phyloP scores from a whole-genome alignment of 1,140 invertebrate species.

The Papilio aristodemus region DNA sequence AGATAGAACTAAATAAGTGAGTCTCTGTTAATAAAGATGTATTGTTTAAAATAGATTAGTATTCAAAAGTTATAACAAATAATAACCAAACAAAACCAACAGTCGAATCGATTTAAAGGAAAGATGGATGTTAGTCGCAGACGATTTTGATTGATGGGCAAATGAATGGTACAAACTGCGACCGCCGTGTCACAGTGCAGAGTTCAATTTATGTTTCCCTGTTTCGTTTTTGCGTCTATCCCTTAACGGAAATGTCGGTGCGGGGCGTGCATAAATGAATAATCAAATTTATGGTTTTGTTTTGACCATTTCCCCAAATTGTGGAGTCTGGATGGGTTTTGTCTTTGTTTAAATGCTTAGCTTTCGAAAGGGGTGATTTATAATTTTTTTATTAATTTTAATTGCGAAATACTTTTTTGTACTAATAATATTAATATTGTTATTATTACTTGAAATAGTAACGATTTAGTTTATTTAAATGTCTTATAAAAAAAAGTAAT shows the following conservation, averaged over 20 bases:
- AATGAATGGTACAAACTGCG: slow-evolving; percentile 59
- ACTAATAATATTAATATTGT: too few species aligned
- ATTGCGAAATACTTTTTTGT: too few species aligned
- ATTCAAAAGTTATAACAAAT: background rate
- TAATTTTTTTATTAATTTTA: too few species aligned
- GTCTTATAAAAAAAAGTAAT: too few species aligned
- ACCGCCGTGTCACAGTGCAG: slow-evolving; percentile 58
- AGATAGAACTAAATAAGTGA: too few species aligned
- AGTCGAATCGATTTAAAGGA: slow-evolving; percentile 46
- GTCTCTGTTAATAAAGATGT: too few species aligned
- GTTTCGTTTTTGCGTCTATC: slow-evolving; percentile 67
- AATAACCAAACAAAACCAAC: slow-evolving; percentile 32
- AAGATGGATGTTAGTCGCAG: slow-evolving; percentile 52
- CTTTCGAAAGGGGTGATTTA: slow-evolving; percentile 31
- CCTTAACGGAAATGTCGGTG: slow-evolving; percentile 52
- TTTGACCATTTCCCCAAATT: slow-evolving; percentile 45
- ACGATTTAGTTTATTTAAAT: too few species aligned
- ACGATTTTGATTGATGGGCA: slow-evolving; percentile 68
- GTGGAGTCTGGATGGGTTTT: slow-evolving; percentile 36
- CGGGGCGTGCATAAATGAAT: slow-evolving; percentile 59
- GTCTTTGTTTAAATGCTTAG: slow-evolving; percentile 42
- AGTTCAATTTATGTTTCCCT: slow-evolving; percentile 66
- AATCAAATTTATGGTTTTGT: slow-evolving; percentile 55
- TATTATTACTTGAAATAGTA: too few species aligned
- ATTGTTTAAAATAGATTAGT: background rate